Base-by-base conservation (phyloP, 2,113 vertebrate genomes). In the Chlamydotis undulata region DNA sequence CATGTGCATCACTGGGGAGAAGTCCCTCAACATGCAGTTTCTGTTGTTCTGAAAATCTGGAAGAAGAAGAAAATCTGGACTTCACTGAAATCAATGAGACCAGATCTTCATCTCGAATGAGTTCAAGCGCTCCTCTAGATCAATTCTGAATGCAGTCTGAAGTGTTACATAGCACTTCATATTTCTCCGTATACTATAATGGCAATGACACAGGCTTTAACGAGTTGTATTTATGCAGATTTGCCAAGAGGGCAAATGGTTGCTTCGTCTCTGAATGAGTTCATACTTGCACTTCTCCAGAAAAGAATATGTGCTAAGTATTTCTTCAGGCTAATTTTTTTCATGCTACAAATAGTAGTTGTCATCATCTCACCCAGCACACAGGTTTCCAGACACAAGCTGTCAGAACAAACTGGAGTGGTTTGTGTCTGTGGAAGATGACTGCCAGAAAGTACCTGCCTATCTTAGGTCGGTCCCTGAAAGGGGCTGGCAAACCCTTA, bases 251-350 rank as follows among this genome's bases (percentile, higher is more conserved):
- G 78, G 33, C 33, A 37, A 14, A 33, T 64, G 35, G 63, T 52
- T 90, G 53, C 76, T 90, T 90, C 76, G 57, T 60, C 79, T 88
- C 75, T 80, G 39, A 73, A 71, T 25, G 61, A 85, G 71, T 86
- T 94, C 63, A 65, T 65, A 29, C 49, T 37, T 70, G 39, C 47
- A 37, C n/a, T 85, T 75, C 73, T 88, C 33, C 35, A 83, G 86
- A 83, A 83, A 35, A 68, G 31, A 88, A 7, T 59, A 64, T 43
- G 57, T 80, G 67, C 67, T 76, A 73, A 90, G 35, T 71, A 82
- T 90, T 95, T 78, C 75, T 92, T 75, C 33, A 7, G 79, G 86
- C 75, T 83, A 49, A 17, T 90, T 88, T 90, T 90, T 83, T 83
- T 88, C 61, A 24, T 59, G 59, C 83, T 76, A 35, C 86, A 83